These are phyloP conservation scores for Mayetiola destructor DNA, from an alignment of 2,888 invertebrate genomes.

Conservation along the genomic window DNA sequence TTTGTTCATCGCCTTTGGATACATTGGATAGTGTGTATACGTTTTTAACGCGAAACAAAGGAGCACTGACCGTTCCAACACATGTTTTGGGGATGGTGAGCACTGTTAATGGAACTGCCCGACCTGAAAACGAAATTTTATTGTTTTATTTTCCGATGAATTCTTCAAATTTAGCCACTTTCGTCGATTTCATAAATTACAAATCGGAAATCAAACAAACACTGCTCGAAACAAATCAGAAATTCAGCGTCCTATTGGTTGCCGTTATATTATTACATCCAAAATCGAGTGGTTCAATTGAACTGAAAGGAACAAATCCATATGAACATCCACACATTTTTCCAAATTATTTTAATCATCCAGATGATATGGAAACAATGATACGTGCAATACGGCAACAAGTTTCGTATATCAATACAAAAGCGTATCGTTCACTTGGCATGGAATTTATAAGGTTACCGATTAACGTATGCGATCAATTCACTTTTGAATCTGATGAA, in stretches of 20 bases:
- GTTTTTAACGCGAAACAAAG: neutral
- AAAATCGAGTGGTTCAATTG: constrained; percentile 14
- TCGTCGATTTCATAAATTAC: constrained; percentile 25
- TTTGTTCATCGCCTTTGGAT: neutral
- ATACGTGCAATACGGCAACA: constrained; percentile 29
- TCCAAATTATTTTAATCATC: constrained; percentile 20
- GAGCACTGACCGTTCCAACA: neutral
- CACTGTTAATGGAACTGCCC: constrained; percentile 35
- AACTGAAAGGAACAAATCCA: neutral
- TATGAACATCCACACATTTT: constrained; percentile 13
- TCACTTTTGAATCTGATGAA: constrained; percentile 45
- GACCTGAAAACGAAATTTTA: constrained; percentile 45
- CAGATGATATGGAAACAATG: constrained; percentile 38
- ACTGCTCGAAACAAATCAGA: constrained; percentile 28
- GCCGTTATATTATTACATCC: constrained; percentile 4
- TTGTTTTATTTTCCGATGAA: constrained; percentile 21
- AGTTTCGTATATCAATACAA: constrained; percentile 29
- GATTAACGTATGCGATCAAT: constrained; percentile 42
- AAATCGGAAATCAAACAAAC: constrained; percentile 28
- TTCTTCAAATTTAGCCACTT: constrained; percentile 21
- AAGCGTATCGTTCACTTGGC: constrained; percentile 26
- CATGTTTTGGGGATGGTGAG: constrained; percentile 38
- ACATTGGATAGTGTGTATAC: neutral
- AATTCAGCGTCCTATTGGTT: constrained; percentile 26
- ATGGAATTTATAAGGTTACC: constrained; percentile 57